These are phyloP conservation scores for Trachelus tabidus DNA, from an alignment of 2,888 invertebrate genomes.

Conservation along the genomic window DNA sequence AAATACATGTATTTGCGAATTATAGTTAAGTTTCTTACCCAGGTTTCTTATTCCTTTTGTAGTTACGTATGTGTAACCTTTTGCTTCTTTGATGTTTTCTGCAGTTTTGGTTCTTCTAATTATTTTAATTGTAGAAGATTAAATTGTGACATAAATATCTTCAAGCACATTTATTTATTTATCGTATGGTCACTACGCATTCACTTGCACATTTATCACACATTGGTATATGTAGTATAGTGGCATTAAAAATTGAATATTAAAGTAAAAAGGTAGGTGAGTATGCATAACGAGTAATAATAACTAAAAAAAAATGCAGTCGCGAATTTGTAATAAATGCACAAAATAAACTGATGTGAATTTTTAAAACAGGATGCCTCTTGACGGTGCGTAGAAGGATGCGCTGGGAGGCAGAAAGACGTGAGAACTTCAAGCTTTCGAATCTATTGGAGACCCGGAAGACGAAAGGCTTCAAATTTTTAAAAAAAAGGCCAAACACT, in stretches of 20 bases:
- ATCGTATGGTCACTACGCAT: too few species aligned
- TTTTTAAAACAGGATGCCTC: slow-evolving; percentile 51
- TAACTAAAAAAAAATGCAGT: background rate
- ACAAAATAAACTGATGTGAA: background rate
- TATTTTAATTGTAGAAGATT: background rate
- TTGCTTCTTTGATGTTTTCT: background rate
- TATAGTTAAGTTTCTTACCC: background rate
- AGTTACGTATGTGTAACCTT: background rate
- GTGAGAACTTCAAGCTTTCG: slow-evolving; percentile 72
- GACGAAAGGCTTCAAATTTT: slow-evolving; percentile 68
- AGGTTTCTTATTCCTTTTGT: background rate
- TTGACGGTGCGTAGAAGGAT: slow-evolving; percentile 53
- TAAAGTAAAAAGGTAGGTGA: background rate
- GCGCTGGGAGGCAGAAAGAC: slow-evolving; percentile 54
- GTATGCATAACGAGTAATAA: background rate
- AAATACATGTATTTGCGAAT: background rate
- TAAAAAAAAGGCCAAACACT: slow-evolving; percentile 60
- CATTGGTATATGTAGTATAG: background rate
- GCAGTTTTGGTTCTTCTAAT: background rate
- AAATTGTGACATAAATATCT: background rate
- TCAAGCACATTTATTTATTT: background rate
- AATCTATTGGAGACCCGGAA: slow-evolving; percentile 72
- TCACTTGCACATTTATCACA: background rate
- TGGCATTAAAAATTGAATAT: background rate
- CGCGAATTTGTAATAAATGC: background rate